phyloP scores from a whole-genome alignment of 1,140 invertebrate species.

The Drosophila malerkotliana region DNA sequence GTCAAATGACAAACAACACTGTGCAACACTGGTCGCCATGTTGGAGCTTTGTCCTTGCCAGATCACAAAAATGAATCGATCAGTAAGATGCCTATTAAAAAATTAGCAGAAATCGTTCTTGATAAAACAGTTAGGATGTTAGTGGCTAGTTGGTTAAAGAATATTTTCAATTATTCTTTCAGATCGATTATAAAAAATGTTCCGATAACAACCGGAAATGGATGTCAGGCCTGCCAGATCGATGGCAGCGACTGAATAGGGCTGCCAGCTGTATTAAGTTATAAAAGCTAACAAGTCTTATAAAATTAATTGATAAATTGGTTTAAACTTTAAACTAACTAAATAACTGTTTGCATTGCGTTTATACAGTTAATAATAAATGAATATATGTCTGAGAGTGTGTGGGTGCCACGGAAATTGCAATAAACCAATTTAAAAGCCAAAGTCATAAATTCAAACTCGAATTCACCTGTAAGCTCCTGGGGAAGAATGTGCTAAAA shows the following conservation, averaged over 20 bases:
- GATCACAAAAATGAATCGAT: neutral
- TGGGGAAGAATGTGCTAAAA: slow-evolving; percentile 1
- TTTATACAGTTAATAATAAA: slow-evolving; percentile 3
- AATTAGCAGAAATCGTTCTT: no score
- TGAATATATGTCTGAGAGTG: slow-evolving; percentile 10
- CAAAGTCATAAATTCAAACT: slow-evolving; percentile 54
- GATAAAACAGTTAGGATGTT: no score
- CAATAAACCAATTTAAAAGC: slow-evolving; percentile 75
- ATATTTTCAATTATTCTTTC: no score
- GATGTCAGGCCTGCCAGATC: slow-evolving; percentile 3
- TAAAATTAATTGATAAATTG: neutral
- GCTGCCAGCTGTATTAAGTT: neutral
- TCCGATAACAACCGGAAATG: no score
- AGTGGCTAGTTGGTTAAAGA: no score
- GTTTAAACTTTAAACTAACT: slow-evolving; percentile 3
- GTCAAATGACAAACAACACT: slow-evolving; percentile 1
- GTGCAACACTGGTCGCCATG: slow-evolving; percentile 3
- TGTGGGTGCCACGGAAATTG: slow-evolving; percentile 54
- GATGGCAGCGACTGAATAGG: neutral
- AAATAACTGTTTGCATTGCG: slow-evolving; percentile 4
- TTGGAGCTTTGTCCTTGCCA: neutral
- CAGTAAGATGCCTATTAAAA: neutral
- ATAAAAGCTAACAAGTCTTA: no score
- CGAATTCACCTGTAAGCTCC: slow-evolving; percentile 68
- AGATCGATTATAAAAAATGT: no score